phyloP scores from a whole-genome alignment of 1,140 invertebrate genomes.

The Cheumatopsyche charites region DNA sequence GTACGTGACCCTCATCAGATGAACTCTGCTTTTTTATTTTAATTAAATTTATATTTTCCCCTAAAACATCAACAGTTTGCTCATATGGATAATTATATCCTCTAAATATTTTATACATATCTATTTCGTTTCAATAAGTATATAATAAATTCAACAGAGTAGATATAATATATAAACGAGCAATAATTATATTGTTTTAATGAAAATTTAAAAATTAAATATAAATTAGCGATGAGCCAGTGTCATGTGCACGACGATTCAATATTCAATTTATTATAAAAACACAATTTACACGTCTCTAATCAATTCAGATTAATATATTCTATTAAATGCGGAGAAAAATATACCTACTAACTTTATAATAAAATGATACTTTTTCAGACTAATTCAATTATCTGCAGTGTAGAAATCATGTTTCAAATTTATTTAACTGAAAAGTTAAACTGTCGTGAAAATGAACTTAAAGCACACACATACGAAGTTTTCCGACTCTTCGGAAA shows the following conservation, averaged over 20 bases:
- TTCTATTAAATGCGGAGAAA: conserved; percentile 26
- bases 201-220: conserved; percentile 38
- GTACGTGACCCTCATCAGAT: conserved; percentile 49
- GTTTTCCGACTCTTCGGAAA: no score
- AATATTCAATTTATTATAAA: conserved; percentile 23
- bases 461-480: no score
- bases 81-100: conserved; percentile 26
- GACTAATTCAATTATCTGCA: no score
- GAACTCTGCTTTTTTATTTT: conserved; percentile 47
- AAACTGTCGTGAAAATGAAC: no score
- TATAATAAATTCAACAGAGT: conserved; percentile 47
- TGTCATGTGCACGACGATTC: conserved; percentile 14
- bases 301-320: conserved; percentile 19
- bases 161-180: conserved; percentile 47
- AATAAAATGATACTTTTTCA: background rate
- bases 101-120: conserved; percentile 31
- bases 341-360: conserved; percentile 10
- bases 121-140: conserved; percentile 39
- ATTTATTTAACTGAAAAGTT: no score
- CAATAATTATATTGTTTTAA: conserved; percentile 42
- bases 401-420: no score
- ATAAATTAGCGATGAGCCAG: conserved; percentile 30
- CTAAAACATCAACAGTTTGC: conserved; percentile 29
- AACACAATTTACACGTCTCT: conserved; percentile 23
- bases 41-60: conserved; percentile 30